A percentile compares a stretch with the other conserved stretches of the same genome.
phyloP scores from a whole-genome alignment of 2,113 vertebrate genomes.

The Dissostichus mawsoni region DNA sequence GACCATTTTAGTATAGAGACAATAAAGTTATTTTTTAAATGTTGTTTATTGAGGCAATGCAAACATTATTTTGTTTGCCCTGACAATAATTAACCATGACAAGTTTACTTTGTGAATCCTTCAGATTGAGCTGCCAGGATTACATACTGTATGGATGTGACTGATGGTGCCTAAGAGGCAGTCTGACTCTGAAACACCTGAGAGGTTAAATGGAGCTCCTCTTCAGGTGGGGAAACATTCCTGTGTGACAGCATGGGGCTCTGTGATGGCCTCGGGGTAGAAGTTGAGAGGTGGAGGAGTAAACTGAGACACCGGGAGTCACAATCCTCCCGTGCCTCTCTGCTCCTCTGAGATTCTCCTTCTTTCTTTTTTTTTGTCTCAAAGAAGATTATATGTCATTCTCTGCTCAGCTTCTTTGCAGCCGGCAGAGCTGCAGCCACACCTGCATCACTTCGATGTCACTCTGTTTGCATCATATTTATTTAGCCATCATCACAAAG shows the following conservation, averaged over 20 bases:
- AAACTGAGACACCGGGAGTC: conserved; percentile 40
- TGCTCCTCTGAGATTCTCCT: conserved; percentile 13
- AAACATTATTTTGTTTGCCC: background rate
- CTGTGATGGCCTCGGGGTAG: conserved; percentile 29
- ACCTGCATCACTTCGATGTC: conserved; percentile 40
- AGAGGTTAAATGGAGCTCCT: conserved; percentile 30
- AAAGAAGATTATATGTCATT: conserved; percentile 3
- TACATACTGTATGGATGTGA: conserved; percentile 17
- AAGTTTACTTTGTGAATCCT: background rate
- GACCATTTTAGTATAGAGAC: too few species aligned
- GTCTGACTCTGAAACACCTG: conserved; percentile 42
- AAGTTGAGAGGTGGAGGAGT: conserved; percentile 47
- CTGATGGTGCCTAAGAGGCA: conserved; percentile 2
- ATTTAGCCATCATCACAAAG: conserved; percentile 28
- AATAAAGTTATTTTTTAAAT: too few species aligned
- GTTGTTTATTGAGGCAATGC: background rate
- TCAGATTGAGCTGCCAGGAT: background rate
- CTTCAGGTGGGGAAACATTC: conserved; percentile 58
- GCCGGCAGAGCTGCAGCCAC: conserved; percentile 12
- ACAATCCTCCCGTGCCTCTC: background rate
- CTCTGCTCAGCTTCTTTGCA: background rate
- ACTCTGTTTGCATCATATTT: conserved; percentile 37
- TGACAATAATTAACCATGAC: too few species aligned
- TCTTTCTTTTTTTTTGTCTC: conserved; percentile 6
- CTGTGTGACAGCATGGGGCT: conserved; percentile 38